A percentile compares a stretch with the other conserved stretches of the same genome.
Conservation (phyloP, 2,113 vertebrate genomes). For the Siphamia tubifer region DNA sequence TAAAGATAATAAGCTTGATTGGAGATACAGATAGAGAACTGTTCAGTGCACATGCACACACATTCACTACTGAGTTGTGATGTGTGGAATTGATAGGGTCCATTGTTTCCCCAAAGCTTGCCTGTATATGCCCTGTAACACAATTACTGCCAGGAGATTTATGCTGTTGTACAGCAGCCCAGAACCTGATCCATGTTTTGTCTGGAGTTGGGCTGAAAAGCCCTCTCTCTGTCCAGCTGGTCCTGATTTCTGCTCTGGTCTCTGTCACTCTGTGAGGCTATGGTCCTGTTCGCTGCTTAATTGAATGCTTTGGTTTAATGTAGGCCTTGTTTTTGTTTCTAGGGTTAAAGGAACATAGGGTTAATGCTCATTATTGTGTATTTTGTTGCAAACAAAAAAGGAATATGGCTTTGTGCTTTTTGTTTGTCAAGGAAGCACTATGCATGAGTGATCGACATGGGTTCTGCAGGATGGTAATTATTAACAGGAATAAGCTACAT, state of each 20-base stretch:
- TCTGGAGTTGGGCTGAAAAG: constrained; percentile 89
- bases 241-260: constrained; percentile 89
- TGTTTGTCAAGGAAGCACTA: not conserved
- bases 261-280: constrained; percentile 76
- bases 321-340: not conserved
- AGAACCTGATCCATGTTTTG: constrained; percentile 96
- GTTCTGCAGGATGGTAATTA: constrained; percentile 72
- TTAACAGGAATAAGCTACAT: constrained; percentile 72
- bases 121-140: constrained; percentile 93
- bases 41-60: constrained; percentile 49
- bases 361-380: constrained; percentile 39
- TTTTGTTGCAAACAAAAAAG: not conserved
- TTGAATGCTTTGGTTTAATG: constrained; percentile 39
- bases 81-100: constrained; percentile 86
- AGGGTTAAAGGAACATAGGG: constrained; percentile 57
- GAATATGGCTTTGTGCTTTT: not conserved
- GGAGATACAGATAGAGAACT: constrained; percentile 81
- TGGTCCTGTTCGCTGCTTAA: constrained; percentile 80
- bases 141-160: constrained; percentile 96
- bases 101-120: constrained; percentile 88
- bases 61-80: constrained; percentile 83
- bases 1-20: constrained; percentile 90
- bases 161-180: constrained; percentile 87
- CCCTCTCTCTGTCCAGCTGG: constrained; percentile 86
- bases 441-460: constrained; percentile 26